phyloP scores from a whole-genome alignment of 2,797 vertebrate species.

The Amniataba percoides region DNA sequence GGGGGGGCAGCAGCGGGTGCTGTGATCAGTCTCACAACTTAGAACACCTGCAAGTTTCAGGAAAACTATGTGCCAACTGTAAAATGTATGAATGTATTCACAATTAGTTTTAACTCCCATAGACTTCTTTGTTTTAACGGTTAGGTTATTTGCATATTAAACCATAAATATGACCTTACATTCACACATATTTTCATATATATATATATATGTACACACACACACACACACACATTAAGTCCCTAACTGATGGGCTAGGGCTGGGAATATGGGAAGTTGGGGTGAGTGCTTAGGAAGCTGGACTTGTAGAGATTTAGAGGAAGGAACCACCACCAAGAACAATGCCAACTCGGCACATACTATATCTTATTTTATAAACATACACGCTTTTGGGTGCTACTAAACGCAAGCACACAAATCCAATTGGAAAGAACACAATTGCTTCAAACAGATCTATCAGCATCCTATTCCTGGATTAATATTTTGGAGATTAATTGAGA shows the following conservation, averaged over 20 bases:
- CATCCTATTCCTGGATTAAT: slow-evolving; percentile 29
- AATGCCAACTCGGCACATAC: background rate
- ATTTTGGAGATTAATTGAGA: slow-evolving; percentile 5
- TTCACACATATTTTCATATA: no score
- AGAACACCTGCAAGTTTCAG: background rate
- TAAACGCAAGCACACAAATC: background rate
- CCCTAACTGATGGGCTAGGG: background rate
- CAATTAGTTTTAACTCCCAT: no score
- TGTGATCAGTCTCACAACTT: background rate
- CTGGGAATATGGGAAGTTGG: background rate
- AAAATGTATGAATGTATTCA: no score
- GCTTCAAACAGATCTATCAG: slow-evolving; percentile 75
- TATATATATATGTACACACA: no score
- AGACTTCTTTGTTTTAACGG: no score
- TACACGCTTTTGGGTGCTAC: background rate
- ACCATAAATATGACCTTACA: no score
- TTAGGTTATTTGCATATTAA: no score
- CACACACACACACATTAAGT: no score
- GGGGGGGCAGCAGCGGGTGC: background rate
- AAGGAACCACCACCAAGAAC: slow-evolving; percentile 13
- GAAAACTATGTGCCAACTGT: background rate
- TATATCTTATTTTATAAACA: background rate
- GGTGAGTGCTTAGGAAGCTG: background rate
- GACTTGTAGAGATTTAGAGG: slow-evolving; percentile 4
- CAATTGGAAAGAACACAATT: slow-evolving; percentile 72